phyloP scores from a whole-genome alignment of 2,113 vertebrate species.

The Onychostruthus taczanowskii region DNA sequence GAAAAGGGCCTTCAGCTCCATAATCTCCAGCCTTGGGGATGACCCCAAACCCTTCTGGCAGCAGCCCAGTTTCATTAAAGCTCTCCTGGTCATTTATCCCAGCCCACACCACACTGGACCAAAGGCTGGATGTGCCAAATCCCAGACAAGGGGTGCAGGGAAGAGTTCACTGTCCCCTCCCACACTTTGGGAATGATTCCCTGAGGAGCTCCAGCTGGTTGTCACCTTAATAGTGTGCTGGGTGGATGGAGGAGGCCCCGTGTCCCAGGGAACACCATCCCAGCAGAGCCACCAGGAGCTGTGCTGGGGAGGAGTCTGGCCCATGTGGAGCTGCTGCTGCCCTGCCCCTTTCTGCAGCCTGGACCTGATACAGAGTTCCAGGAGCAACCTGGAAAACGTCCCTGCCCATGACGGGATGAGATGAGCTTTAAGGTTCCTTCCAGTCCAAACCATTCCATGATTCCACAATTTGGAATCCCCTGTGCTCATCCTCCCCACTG shows the following conservation, averaged over 20 bases:
- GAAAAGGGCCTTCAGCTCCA: neutral
- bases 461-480: neutral
- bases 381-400: neutral
- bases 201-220: neutral
- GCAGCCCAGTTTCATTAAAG: neutral
- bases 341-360: neutral
- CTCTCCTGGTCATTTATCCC: neutral
- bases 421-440: neutral
- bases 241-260: neutral
- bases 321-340: neutral
- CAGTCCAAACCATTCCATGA: fast-evolving
- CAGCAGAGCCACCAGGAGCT: neutral
- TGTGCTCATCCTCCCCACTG: neutral
- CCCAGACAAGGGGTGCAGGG: neutral
- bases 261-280: neutral
- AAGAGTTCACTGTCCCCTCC: neutral
- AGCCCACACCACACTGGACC: neutral
- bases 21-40: neutral
- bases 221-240: fast-evolving
- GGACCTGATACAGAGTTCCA: fast-evolving
- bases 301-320: neutral
- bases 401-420: fast-evolving
- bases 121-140: neutral
- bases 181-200: fast-evolving
- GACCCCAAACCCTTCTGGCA: neutral